Evolutionary conservation across 2,113 vertebrate genomes (phyloP), one percentile per base, ranked within the genome.

Genomic region (Pluvianellus socialis): DNA sequence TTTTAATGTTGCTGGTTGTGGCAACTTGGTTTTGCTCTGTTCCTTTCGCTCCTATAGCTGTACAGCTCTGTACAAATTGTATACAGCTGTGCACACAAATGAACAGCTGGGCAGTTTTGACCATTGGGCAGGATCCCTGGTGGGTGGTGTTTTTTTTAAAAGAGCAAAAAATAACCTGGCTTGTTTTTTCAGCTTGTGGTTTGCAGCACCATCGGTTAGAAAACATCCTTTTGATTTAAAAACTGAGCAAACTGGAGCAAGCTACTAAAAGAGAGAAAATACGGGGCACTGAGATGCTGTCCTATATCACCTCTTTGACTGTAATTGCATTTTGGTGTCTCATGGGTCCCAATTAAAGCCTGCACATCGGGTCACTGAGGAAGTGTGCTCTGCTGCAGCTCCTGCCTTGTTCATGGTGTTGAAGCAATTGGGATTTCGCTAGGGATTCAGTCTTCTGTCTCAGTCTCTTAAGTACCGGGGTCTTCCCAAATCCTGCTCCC

Each of bases 101-200:
- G 40, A 89, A 22, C 76, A 95, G 80, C 80, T 95, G 84, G 80
- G 85, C 71, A 90, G 89, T 56, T 91, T 33, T 91, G 67, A 91
- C 92, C 81, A 91, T 10, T 56, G 80, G 77, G 62, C 62, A 88
- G 59, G 88, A 76, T 74, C 77, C 50, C 45, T 86, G 45, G 10
- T 94, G 76, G 67, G 67, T 40, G 42, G 30, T 77, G 24, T n/a
- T 47, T 68, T 79, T 90, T 90, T 96, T 86, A 20, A 12, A 81
- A 70, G 58, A 92, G 96, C 66, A 71, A 70, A 96, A 97, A 91
- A 88, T 87, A 94, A 83, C 77, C 73, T 86, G 62, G n/a, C 58
- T 80, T 93, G 50, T 50, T 79, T 86, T 70, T 79, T 56, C 71
- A 70, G 89, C n/a, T 27, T 96, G 84, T 8, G 33, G 22, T 73